phyloP scores from a whole-genome alignment of 2,888 invertebrate genomes.

The Rhabditophanes sp. region DNA sequence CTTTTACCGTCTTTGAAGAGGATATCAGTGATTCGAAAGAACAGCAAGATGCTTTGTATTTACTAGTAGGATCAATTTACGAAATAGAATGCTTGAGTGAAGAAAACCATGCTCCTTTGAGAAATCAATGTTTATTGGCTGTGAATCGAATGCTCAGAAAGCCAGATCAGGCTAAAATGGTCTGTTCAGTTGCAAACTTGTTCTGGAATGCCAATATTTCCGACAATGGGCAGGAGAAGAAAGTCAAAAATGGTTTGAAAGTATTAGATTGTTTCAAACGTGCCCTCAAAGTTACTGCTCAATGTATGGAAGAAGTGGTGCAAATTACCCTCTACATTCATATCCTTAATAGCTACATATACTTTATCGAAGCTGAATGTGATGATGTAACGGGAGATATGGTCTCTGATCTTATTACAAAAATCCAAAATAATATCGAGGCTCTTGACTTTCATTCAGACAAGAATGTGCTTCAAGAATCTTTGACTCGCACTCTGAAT shows the following conservation, averaged over 20 bases:
- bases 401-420: too few relatives aligned
- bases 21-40: slow-evolving; percentile 93
- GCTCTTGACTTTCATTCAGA: too few relatives aligned
- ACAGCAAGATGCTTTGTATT: slow-evolving; percentile 80
- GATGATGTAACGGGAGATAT: slow-evolving; percentile 54
- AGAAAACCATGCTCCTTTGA: slow-evolving; percentile 86
- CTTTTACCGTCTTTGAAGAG: slow-evolving; percentile 91
- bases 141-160: slow-evolving; percentile 89
- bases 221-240: slow-evolving; percentile 48
- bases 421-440: too few relatives aligned
- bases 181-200: slow-evolving; percentile 57
- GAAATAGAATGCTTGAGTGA: slow-evolving; percentile 52
- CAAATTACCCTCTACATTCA: slow-evolving; percentile 90
- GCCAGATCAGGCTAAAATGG: slow-evolving; percentile 70
- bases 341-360: slow-evolving; percentile 76
- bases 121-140: slow-evolving; percentile 84
- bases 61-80: slow-evolving; percentile 85
- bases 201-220: slow-evolving; percentile 63
- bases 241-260: slow-evolving; percentile 68
- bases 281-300: slow-evolving; percentile 68
- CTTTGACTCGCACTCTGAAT: too few relatives aligned
- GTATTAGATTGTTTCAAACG: slow-evolving; percentile 88
- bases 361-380: slow-evolving; percentile 77
- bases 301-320: slow-evolving; percentile 89
- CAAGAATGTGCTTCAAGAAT: too few relatives aligned